These are phyloP conservation scores for Microtus californicus DNA, from an alignment of 2,797 vertebrate genomes.

Conservation along the genomic window DNA sequence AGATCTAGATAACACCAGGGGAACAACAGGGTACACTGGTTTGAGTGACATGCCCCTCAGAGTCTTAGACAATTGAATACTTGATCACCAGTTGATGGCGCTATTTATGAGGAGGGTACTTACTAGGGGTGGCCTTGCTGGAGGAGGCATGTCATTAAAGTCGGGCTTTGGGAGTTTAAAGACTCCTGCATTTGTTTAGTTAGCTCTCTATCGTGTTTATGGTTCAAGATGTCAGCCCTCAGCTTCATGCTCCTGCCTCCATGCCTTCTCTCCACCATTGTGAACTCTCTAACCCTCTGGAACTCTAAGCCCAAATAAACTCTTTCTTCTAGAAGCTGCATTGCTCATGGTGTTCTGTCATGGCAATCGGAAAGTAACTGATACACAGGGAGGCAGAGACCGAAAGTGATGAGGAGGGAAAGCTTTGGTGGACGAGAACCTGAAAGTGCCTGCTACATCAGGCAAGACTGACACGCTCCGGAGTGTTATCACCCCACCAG, in stretches of 20 bases:
- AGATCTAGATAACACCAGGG: background rate
- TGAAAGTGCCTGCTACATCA: background rate
- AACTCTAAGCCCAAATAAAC: background rate
- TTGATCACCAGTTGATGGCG: background rate
- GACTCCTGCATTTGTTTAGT: background rate
- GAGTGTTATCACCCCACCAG: background rate
- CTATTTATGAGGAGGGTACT: background rate
- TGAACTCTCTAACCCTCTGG: background rate
- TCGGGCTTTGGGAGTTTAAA: background rate
- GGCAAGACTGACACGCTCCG: background rate
- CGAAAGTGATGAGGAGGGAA: background rate
- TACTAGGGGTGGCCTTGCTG: background rate
- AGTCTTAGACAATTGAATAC: background rate
- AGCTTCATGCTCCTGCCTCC: background rate
- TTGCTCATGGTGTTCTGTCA: background rate
- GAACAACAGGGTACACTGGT: too few species aligned
- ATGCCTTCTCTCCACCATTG: background rate
- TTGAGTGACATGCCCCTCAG: background rate
- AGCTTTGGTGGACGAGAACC: background rate
- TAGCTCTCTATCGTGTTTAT: background rate
- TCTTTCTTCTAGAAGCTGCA: background rate
- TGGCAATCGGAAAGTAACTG: background rate
- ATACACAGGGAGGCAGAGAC: background rate
- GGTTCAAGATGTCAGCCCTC: background rate
- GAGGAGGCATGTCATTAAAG: background rate